Evolutionary conservation across 2,797 vertebrate species (phyloP).

Genomic region (Crenichthys baileyi): DNA sequence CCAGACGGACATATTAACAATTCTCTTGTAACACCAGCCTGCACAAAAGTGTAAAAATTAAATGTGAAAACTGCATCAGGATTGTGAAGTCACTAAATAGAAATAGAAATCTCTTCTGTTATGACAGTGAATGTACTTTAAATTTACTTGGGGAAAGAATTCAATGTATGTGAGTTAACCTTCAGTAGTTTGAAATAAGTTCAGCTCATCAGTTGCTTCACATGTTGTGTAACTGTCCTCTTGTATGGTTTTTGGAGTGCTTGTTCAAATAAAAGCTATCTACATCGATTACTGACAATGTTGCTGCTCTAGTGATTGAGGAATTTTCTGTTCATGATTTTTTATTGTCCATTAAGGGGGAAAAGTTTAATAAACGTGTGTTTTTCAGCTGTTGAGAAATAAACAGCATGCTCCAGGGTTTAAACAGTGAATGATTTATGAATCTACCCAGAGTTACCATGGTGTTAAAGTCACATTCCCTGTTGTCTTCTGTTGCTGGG

Average conservation of each 20-base stretch:
- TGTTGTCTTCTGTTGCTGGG: slow-evolving; percentile 64
- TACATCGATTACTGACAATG: slow-evolving; percentile 45
- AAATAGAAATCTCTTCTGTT: slow-evolving; percentile 32
- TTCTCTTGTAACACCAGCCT: not conserved
- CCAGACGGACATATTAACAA: not conserved
- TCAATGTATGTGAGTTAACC: slow-evolving; percentile 10
- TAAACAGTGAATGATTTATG: slow-evolving; percentile 23
- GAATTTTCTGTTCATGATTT: slow-evolving; percentile 1
- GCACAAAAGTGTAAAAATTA: slow-evolving; percentile 14
- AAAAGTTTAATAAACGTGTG: not conserved
- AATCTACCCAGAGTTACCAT: slow-evolving; percentile 40
- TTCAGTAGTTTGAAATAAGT: slow-evolving; percentile 28
- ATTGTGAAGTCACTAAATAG: not conserved
- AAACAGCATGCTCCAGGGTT: not conserved
- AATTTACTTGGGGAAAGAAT: slow-evolving; percentile 14
- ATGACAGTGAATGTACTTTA: slow-evolving; percentile 58
- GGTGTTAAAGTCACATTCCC: slow-evolving; percentile 71
- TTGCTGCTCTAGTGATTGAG: slow-evolving; percentile 34
- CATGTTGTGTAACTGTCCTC: slow-evolving; percentile 43
- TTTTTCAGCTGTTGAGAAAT: slow-evolving; percentile 10
- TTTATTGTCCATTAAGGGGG: not conserved
- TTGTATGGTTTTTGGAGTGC: slow-evolving; percentile 32
- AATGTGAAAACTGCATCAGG: slow-evolving; percentile 11
- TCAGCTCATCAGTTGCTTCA: slow-evolving; percentile 14
- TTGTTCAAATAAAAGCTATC: slow-evolving; percentile 50